A percentile compares a stretch with the other conserved stretches of the same genome.
These are phyloP conservation scores for Alfaro cultratus DNA, from an alignment of 2,797 vertebrate genomes.

Conservation along the genomic window DNA sequence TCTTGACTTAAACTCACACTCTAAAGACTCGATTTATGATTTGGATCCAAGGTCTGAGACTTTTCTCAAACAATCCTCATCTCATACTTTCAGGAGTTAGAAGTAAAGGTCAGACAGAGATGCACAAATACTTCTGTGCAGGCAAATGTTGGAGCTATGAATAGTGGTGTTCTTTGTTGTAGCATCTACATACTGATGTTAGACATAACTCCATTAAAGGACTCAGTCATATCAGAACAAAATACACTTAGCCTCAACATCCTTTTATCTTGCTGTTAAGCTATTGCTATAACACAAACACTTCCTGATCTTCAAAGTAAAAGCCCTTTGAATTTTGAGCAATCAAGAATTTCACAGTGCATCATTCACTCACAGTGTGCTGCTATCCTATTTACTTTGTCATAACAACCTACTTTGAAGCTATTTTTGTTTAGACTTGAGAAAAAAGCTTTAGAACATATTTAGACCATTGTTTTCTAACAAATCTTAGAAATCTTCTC, in stretches of 20 bases:
- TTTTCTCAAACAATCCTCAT: not conserved
- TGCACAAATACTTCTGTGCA: not conserved
- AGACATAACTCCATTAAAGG: not conserved
- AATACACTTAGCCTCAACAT: not conserved
- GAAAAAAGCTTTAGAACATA: not conserved
- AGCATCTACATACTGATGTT: not conserved
- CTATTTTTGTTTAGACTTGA: not conserved
- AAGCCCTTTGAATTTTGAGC: not conserved
- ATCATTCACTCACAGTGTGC: not conserved
- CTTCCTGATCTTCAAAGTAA: not conserved
- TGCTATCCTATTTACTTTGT: not conserved
- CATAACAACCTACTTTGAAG: not conserved
- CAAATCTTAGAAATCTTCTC: not conserved
- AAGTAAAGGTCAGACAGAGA: not conserved
- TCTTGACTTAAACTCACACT: not conserved
- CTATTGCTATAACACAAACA: not conserved
- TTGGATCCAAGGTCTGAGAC: too few species aligned
- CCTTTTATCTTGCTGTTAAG: not conserved
- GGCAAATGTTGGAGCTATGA: not conserved
- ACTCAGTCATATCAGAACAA: not conserved
- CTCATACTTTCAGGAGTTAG: not conserved
- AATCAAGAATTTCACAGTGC: not conserved
- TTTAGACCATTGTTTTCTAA: not conserved
- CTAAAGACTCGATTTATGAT: not conserved
- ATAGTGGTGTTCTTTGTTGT: not conserved